phyloP scores from a whole-genome alignment of 2,113 vertebrate species.

The Brachirus orientalis region DNA sequence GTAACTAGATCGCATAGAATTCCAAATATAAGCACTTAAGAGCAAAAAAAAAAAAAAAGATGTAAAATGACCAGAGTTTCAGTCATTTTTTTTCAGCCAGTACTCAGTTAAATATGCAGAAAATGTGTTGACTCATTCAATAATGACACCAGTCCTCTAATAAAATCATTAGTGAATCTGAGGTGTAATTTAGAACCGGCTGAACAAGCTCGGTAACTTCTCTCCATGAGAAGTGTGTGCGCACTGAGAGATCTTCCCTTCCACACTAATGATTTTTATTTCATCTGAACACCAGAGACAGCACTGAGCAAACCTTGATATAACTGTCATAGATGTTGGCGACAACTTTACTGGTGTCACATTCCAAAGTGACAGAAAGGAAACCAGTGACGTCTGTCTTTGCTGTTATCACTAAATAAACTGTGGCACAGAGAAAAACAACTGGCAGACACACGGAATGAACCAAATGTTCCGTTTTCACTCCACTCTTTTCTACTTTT shows the following conservation, averaged over 20 bases:
- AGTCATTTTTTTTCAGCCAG: background rate
- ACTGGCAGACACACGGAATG: background rate
- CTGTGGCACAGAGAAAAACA: background rate
- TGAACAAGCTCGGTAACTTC: background rate
- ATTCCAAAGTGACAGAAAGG: background rate
- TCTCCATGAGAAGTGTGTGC: background rate
- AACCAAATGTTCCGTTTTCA: background rate
- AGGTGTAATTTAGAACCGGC: constrained; percentile 11
- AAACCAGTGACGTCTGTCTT: background rate
- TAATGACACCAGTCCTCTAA: background rate
- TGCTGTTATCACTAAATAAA: background rate
- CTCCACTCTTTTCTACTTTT: background rate
- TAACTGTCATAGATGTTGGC: background rate
- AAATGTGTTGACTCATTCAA: background rate
- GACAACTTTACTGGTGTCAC: background rate
- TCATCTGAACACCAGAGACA: background rate
- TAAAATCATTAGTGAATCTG: background rate
- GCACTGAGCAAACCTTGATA: background rate
- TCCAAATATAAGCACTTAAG: no score
- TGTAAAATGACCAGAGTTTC: no score
- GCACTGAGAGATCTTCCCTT: no score
- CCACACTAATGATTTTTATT: background rate
- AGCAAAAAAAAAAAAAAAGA: no score
- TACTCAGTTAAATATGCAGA: background rate
- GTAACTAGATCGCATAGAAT: no score